Conservation (phyloP, 2,888 invertebrate genomes). For the Dasysyrphus tricinctus region DNA sequence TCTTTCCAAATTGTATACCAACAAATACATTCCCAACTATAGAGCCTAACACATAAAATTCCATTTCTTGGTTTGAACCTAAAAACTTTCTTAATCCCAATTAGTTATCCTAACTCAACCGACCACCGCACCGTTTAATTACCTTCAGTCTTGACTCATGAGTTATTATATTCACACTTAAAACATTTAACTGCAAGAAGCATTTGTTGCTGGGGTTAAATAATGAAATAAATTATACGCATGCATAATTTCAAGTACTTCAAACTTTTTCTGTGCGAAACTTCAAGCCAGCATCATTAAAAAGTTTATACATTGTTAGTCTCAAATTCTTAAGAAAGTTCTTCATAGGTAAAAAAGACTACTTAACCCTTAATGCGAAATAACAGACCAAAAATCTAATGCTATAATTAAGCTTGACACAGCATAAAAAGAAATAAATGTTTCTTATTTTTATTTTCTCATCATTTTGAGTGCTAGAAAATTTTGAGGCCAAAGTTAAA, state of each 20-base stretch:
- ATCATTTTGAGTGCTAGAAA: too few species aligned
- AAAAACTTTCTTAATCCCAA: constrained; percentile 7
- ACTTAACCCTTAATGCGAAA: not conserved
- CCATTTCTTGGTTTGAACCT: too few species aligned
- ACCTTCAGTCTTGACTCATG: constrained; percentile 1
- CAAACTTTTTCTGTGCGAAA: not conserved
- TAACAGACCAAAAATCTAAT: not conserved
- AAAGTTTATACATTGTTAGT: not conserved
- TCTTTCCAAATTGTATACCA: too few species aligned
- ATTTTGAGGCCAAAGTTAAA: too few species aligned
- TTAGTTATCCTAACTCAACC: not conserved
- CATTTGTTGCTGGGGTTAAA: not conserved
- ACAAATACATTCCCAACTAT: not conserved
- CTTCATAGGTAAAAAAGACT: not conserved
- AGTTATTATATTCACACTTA: not conserved
- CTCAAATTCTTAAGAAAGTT: not conserved
- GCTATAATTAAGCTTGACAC: too few species aligned
- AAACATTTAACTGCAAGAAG: constrained; percentile 10
- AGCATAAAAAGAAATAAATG: too few species aligned
- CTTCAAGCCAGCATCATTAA: constrained; percentile 5
- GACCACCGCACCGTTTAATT: not conserved
- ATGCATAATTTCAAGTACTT: constrained; percentile 6
- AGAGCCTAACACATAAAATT: not conserved
- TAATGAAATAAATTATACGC: constrained; percentile 12
- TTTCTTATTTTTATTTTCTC: too few species aligned